phyloP scores from a whole-genome alignment of 2,888 invertebrate genomes.

The Eurytoma adleriae region DNA sequence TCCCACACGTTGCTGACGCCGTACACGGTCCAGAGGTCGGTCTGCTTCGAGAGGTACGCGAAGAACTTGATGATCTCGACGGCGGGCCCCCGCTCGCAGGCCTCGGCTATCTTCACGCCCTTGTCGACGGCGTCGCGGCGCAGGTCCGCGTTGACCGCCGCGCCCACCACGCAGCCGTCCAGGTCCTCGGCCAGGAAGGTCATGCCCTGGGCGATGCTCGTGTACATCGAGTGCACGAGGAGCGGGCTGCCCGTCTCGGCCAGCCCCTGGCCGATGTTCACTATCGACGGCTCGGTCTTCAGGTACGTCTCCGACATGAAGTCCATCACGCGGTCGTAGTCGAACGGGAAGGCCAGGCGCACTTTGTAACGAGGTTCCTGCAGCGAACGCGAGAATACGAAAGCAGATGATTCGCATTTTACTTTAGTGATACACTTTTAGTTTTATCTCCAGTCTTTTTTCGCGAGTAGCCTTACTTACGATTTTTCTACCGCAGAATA shows the following conservation, averaged over 20 bases:
- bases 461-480: too few species aligned
- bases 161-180: slow-evolving; percentile 64
- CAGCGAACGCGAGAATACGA: slow-evolving; percentile 5
- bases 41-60: slow-evolving; percentile 59
- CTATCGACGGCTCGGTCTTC: slow-evolving; percentile 64
- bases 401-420: too few species aligned
- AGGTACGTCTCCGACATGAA: slow-evolving; percentile 67
- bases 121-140: not conserved
- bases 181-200: slow-evolving; percentile 64
- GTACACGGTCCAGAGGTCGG: slow-evolving; percentile 63
- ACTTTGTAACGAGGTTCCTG: slow-evolving; percentile 52
- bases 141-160: slow-evolving; percentile 56
- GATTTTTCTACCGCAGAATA: too few species aligned
- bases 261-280: slow-evolving; percentile 62
- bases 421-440: too few species aligned
- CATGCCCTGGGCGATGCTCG: slow-evolving; percentile 63
- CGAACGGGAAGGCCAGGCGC: slow-evolving; percentile 65
- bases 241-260: slow-evolving; percentile 51
- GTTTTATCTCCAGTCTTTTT: too few species aligned
- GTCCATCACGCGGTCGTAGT: slow-evolving; percentile 64
- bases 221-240: slow-evolving; percentile 61
- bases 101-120: slow-evolving; percentile 54
- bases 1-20: slow-evolving; percentile 64
- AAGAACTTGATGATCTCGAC: slow-evolving; percentile 65
- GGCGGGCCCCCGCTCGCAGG: slow-evolving; percentile 53